Conservation (phyloP, 2,797 vertebrate genomes). For the Sebastes oblongus region DNA sequence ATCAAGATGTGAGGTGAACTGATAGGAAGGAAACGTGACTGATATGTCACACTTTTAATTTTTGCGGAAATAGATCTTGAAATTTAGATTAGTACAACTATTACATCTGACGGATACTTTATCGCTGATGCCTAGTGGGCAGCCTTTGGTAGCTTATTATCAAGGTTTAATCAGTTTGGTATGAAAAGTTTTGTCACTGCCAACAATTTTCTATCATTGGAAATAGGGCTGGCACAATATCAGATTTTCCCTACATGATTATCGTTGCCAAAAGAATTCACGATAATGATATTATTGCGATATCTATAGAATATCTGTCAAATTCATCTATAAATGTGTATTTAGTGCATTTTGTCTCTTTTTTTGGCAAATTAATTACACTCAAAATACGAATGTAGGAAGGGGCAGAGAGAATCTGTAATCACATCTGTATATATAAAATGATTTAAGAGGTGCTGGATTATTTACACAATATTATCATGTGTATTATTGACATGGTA, state of each 20-base stretch:
- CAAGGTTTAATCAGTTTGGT: neutral
- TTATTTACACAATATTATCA: too few relatives aligned
- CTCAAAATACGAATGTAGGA: too few relatives aligned
- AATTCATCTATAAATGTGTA: too few relatives aligned
- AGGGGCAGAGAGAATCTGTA: too few relatives aligned
- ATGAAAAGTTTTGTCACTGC: neutral
- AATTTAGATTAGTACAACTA: neutral
- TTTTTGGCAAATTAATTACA: too few relatives aligned
- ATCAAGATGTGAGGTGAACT: slow-evolving; percentile 3
- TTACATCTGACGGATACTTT: neutral
- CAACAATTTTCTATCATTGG: neutral
- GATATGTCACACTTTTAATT: slow-evolving; percentile 25
- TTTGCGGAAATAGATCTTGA: neutral
- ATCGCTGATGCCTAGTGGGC: neutral
- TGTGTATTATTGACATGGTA: too few relatives aligned
- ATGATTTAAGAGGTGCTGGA: too few relatives aligned
- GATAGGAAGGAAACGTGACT: slow-evolving; percentile 9
- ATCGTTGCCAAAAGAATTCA: neutral
- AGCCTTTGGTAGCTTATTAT: neutral
- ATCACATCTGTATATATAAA: too few relatives aligned
- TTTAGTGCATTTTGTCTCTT: too few relatives aligned
- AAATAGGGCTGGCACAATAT: neutral
- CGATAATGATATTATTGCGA: neutral
- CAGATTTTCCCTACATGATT: neutral
- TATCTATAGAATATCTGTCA: neutral